Evolutionary conservation across 2,113 vertebrate genomes (phyloP).

Genomic region (Saccopteryx bilineata): DNA sequence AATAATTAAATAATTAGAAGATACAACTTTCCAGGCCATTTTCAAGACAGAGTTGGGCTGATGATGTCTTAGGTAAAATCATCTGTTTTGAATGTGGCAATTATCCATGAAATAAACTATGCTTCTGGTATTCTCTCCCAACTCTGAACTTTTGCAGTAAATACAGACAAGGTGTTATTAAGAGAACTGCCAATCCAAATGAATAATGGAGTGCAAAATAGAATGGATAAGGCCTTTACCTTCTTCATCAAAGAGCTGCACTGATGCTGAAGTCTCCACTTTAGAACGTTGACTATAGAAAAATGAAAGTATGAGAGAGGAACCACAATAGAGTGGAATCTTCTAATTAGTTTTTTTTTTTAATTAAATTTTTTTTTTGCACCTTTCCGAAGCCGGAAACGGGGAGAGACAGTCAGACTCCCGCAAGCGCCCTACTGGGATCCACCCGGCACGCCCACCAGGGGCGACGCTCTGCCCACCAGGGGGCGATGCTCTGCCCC

Average conservation of each 20-base stretch:
- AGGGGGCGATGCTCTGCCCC: too few species aligned
- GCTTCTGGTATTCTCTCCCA: conserved; percentile 31
- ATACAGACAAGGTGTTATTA: conserved; percentile 77
- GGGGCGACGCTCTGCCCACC: too few species aligned
- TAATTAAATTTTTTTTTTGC: too few species aligned
- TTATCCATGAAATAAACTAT: background rate
- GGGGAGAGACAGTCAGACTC: too few species aligned
- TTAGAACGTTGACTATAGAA: background rate
- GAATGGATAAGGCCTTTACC: background rate
- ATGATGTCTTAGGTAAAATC: background rate
- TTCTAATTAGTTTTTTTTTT: conserved; percentile 52
- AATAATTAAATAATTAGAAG: conserved; percentile 39
- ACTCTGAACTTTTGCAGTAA: conserved; percentile 54
- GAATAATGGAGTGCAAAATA: conserved; percentile 44
- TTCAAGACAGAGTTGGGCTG: background rate
- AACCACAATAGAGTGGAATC: background rate
- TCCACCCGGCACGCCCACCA: too few species aligned
- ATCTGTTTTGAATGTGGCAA: conserved; percentile 44
- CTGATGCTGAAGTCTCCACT: conserved; percentile 31
- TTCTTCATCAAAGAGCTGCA: background rate
- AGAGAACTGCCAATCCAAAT: conserved; percentile 60
- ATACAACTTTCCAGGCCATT: background rate
- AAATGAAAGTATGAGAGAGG: background rate
- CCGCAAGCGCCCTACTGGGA: too few species aligned
- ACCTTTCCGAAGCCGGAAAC: too few species aligned